Evolutionary conservation across 2,888 invertebrate genomes (phyloP).

Genomic region (Acleris literana): DNA sequence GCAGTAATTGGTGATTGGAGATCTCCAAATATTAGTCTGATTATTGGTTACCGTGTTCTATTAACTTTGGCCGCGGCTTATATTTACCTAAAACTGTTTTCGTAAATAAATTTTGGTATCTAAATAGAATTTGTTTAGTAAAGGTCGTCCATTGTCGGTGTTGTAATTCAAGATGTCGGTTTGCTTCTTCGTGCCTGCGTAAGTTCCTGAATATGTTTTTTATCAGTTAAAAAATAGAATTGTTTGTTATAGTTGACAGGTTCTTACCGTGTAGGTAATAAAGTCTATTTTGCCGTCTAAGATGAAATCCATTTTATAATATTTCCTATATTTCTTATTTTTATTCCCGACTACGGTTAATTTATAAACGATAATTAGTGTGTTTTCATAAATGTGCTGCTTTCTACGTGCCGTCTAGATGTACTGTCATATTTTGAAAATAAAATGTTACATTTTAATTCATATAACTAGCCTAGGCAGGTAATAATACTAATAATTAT

Average conservation of each 20-base stretch:
- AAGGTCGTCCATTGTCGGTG: constrained; percentile 53
- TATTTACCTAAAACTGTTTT: constrained; percentile 57
- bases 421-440: no score
- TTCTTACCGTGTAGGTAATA: background rate
- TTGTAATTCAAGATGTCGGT: constrained; percentile 85
- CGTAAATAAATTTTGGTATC: constrained; percentile 48
- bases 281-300: background rate
- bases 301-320: background rate
- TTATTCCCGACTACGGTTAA: background rate
- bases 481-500: no score
- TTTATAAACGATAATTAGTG: background rate
- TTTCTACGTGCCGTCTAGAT: background rate
- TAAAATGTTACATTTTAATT: no score
- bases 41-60: constrained; percentile 80
- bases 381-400: background rate
- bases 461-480: no score
- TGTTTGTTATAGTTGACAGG: constrained; percentile 16
- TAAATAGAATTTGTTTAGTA: constrained; percentile 44
- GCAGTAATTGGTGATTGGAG: constrained; percentile 84
- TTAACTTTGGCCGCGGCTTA: constrained; percentile 72
- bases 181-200: constrained; percentile 88
- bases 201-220: constrained; percentile 70
- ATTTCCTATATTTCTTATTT: background rate
- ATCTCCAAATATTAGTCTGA: constrained; percentile 79
- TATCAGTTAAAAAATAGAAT: constrained; percentile 29